Evolutionary conservation across 2,888 invertebrate genomes (phyloP).

Genomic region (Drosophila maculinotata): DNA sequence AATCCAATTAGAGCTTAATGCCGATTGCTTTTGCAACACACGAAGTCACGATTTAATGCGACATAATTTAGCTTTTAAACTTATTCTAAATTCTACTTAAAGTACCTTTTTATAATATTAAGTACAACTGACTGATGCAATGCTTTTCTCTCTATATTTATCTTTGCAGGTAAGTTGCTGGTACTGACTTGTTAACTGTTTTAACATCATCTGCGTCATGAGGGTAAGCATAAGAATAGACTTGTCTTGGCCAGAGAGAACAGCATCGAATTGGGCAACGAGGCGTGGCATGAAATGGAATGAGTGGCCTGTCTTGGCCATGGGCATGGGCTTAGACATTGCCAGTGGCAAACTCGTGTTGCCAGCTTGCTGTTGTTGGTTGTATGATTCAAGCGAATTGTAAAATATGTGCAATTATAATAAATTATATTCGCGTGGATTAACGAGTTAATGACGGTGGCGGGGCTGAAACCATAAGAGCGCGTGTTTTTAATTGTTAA

Average conservation of each 20-base stretch:
- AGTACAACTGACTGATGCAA: slow-evolving; percentile 37
- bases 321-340: slow-evolving; percentile 20
- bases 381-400: slow-evolving; percentile 70
- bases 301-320: slow-evolving; percentile 35
- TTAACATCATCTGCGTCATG: background rate
- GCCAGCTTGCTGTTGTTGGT: slow-evolving; percentile 32
- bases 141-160: slow-evolving; percentile 10
- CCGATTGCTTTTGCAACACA: background rate
- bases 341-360: slow-evolving; percentile 22
- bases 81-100: slow-evolving; percentile 11
- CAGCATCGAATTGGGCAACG: slow-evolving; percentile 63
- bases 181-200: slow-evolving; percentile 33
- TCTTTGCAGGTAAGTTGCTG: slow-evolving; percentile 65
- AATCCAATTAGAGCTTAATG: slow-evolving; percentile 3
- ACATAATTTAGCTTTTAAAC: slow-evolving; percentile 22
- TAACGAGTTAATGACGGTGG: slow-evolving; percentile 78
- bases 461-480: slow-evolving; percentile 63
- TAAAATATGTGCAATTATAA: slow-evolving; percentile 74
- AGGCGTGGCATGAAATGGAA: too few species aligned
- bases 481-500: slow-evolving; percentile 80
- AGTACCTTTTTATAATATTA: background rate
- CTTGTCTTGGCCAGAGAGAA: slow-evolving; percentile 40
- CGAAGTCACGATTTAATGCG: slow-evolving; percentile 6
- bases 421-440: slow-evolving; percentile 80
- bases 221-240: slow-evolving; percentile 50